A percentile compares a stretch with the other conserved stretches of the same genome.
Conservation (phyloP, 2,888 invertebrate genomes). For the Elaeidobius kamerunicus region DNA sequence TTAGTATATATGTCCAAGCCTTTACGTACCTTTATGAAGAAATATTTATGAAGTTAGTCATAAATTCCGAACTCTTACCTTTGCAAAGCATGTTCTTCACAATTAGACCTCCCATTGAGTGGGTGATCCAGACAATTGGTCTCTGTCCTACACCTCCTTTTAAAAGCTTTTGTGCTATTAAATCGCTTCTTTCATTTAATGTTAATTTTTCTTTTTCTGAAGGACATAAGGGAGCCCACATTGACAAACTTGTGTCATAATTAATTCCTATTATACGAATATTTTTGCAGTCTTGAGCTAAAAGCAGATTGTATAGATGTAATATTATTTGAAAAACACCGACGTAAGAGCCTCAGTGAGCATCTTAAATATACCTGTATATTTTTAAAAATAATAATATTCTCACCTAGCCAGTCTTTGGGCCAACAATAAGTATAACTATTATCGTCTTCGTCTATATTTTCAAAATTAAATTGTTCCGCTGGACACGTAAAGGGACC, state of each 20-base stretch:
- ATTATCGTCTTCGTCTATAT: slow-evolving; percentile 22
- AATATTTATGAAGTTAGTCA: not conserved
- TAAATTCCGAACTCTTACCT: slow-evolving; percentile 46
- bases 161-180: slow-evolving; percentile 64
- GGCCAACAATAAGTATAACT: slow-evolving; percentile 83
- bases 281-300: slow-evolving; percentile 54
- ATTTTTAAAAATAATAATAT: no score
- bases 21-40: no score
- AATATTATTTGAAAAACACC: not conserved
- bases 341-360: not conserved
- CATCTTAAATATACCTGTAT: no score
- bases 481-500: slow-evolving; percentile 36
- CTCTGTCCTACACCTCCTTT: slow-evolving; percentile 76
- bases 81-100: slow-evolving; percentile 81
- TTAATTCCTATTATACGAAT: slow-evolving; percentile 77
- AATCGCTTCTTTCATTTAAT: slow-evolving; percentile 64
- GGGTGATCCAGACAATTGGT: slow-evolving; percentile 88
- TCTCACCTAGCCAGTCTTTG: slow-evolving; percentile 87
- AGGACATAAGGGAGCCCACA: slow-evolving; percentile 75
- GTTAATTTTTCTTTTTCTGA: slow-evolving; percentile 54
- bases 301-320: not conserved
- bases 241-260: slow-evolving; percentile 80
- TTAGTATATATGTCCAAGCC: no score
- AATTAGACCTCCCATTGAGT: slow-evolving; percentile 94
- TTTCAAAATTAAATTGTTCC: slow-evolving; percentile 22